Evolutionary conservation across 2,797 vertebrate genomes (phyloP).

Genomic region (Trichosurus vulpecula): DNA sequence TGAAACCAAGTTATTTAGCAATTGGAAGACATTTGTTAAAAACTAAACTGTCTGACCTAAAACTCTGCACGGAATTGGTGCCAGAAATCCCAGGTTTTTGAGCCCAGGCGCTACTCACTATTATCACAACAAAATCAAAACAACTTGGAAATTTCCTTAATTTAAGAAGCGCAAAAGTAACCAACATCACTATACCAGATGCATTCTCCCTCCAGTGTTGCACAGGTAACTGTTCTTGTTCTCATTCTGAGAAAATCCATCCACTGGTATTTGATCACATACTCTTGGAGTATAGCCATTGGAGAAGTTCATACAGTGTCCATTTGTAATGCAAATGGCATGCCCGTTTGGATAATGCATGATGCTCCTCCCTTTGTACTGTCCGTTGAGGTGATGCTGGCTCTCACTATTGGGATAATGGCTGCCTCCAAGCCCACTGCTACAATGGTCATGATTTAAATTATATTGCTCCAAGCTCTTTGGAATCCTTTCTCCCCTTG

Average conservation of each 20-base stretch:
- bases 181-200: constrained; percentile 89
- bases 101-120: constrained; percentile 11
- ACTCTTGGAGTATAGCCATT: constrained; percentile 83
- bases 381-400: constrained; percentile 83
- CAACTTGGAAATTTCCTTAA: constrained; percentile 55
- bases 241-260: constrained; percentile 82
- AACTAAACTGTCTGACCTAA: constrained; percentile 41
- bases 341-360: constrained; percentile 84
- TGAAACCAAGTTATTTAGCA: constrained; percentile 54
- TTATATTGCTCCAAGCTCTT: constrained; percentile 80
- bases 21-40: constrained; percentile 22
- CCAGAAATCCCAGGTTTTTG: neutral
- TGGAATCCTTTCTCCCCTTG: constrained; percentile 79
- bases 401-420: constrained; percentile 81
- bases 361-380: constrained; percentile 86
- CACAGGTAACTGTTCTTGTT: constrained; percentile 81
- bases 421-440: constrained; percentile 70
- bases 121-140: constrained; percentile 19
- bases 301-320: constrained; percentile 84
- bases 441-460: constrained; percentile 82
- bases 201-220: constrained; percentile 86
- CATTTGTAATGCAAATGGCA: constrained; percentile 82
- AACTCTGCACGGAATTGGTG: constrained; percentile 27
- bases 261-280: constrained; percentile 82
- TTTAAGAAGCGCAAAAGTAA: constrained; percentile 61